Percentiles rank a stretch among this genome's conserved stretches.
phyloP scores from a whole-genome alignment of 2,888 invertebrate species.

The Dynastes tityus region DNA sequence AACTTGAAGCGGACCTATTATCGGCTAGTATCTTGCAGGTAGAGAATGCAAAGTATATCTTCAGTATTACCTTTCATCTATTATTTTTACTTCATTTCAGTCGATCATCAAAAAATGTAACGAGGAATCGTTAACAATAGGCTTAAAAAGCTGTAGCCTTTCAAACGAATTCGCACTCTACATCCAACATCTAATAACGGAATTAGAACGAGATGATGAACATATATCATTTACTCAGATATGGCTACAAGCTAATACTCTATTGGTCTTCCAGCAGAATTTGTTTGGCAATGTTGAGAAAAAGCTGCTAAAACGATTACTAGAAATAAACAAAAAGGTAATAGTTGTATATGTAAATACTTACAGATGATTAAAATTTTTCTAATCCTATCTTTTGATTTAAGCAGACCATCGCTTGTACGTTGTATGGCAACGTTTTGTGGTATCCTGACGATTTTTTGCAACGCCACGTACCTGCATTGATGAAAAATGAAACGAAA shows the following conservation, averaged over 20 bases:
- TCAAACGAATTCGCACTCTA: constrained; percentile 80
- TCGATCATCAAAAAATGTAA: constrained; percentile 65
- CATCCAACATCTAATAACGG: constrained; percentile 76
- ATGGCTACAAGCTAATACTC: constrained; percentile 79
- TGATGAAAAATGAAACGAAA: constrained; percentile 73
- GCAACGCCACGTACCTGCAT: constrained; percentile 75
- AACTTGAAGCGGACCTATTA: constrained; percentile 79
- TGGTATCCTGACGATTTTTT: constrained; percentile 93
- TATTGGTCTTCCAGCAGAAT: constrained; percentile 79
- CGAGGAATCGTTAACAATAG: constrained; percentile 62
- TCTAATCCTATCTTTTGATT: constrained; percentile 31
- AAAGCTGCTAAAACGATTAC: constrained; percentile 80
- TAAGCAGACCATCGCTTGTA: constrained; percentile 82
- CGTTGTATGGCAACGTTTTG: constrained; percentile 84
- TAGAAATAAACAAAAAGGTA: constrained; percentile 86
- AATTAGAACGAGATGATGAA: constrained; percentile 78
- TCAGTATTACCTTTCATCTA: background rate
- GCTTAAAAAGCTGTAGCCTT: constrained; percentile 68
- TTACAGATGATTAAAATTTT: too few relatives aligned
- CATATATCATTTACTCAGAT: constrained; percentile 72
- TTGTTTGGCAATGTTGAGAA: constrained; percentile 86
- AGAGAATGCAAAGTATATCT: constrained; percentile 43
- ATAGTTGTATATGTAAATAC: too few relatives aligned
- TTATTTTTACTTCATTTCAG: constrained; percentile 56
- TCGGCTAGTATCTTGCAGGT: constrained; percentile 82